Evolutionary conservation across 2,888 invertebrate species (phyloP), one percentile per base, ranked within the genome.

Genomic region (Pseudoips prasinana): DNA sequence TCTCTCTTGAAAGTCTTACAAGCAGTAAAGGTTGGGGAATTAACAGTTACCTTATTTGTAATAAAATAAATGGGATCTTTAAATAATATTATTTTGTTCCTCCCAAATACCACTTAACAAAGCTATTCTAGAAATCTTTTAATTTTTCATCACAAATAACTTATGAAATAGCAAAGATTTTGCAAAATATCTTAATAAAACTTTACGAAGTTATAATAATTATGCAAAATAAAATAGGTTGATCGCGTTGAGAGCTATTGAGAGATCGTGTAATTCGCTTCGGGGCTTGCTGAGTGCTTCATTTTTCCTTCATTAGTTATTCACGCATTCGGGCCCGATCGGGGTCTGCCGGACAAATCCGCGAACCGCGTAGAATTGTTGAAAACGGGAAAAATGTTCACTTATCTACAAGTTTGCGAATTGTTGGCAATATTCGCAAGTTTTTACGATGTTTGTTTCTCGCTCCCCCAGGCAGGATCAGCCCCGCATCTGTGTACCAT

Each of bases 401-500:
- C 67, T 72, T 71, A 73, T 64, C 58, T 67, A 64, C 64, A 72
- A 76, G 56, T 73, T 73, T 53, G 62, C 57, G 72, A 73, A 74
- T 73, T 75, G 73, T 73, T 71, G 58, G 70, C 66, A 70, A 72
- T 73, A 69, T 73, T 72, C 65, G 62, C 70, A 73, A 78, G 68
- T 82, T 81, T 80, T 77, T 80, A 73, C 77, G 66, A 71, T 72
- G 69, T 76, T 78, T 73, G 69, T 73, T 71, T 65, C 70, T 60
- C 45, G 25, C 51, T 57, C 58, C 67, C 63, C 51, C 46, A 64
- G 69, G 70, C 58, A 45, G 58, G 70, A 73, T 75, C 79, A 67
- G 70, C 67, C 65, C 65, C 75, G 66, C 78, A 77, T 80, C 76
- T 80, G 78, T 69, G 73, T 74, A 66, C 66, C 64, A 58, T 70